phyloP scores from a whole-genome alignment of 2,888 invertebrate species.

The Orthonychiurus folsomi region DNA sequence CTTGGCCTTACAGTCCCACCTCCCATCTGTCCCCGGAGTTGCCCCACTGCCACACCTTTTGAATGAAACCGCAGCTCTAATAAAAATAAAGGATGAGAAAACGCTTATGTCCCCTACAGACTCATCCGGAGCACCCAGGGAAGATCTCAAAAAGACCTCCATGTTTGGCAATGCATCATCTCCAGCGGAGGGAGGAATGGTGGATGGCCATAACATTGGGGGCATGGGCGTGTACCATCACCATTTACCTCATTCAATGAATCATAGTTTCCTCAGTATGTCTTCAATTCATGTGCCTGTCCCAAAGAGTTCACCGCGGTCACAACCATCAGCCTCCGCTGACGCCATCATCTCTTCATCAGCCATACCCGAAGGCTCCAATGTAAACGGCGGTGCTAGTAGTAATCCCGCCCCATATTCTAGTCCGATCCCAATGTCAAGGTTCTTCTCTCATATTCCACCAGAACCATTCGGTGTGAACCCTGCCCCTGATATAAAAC shows the following conservation, averaged over 20 bases:
- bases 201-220: not conserved
- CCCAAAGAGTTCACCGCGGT: constrained; percentile 18
- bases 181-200: not conserved
- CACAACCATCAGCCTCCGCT: constrained; percentile 17
- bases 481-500: constrained; percentile 22
- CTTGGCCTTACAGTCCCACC: not conserved
- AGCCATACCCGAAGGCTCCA: constrained; percentile 17
- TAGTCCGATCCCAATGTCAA: constrained; percentile 34
- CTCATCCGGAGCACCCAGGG: constrained; percentile 7
- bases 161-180: not conserved
- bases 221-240: not conserved
- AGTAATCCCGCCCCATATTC: constrained; percentile 29
- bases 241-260: constrained; percentile 12
- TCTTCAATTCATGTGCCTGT: constrained; percentile 11
- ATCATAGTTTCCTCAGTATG: constrained; percentile 20
- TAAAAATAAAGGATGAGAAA: constrained; percentile 39
- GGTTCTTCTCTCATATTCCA: constrained; percentile 29
- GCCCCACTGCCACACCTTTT: not conserved
- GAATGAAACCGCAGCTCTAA: constrained; percentile 17
- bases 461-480: constrained; percentile 1
- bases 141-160: constrained; percentile 30
- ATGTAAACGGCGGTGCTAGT: not conserved
- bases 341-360: constrained; percentile 36
- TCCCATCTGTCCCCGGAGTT: constrained; percentile 3
- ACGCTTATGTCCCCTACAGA: constrained; percentile 37